Base-by-base conservation (phyloP, 1,140 invertebrate species). In the Ectropis grisescens region DNA sequence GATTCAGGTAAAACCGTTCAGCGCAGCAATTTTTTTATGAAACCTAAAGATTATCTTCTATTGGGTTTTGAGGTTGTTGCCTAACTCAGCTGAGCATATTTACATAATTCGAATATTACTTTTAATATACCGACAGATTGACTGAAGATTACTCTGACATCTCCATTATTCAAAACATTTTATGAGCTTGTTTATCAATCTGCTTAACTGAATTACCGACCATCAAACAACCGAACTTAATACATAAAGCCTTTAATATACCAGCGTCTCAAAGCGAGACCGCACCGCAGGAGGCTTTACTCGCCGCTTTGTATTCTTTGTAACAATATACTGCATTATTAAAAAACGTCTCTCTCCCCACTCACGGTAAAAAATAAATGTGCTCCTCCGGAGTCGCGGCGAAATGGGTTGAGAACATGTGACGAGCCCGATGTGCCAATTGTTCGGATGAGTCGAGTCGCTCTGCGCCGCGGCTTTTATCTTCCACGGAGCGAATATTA, bases 281-380 rank as follows among this genome's bases (percentile, higher is more conserved):
- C 27, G 22, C 41, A 29, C 35, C 41, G 35, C 41, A 27, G 37
- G 40, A 43, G 40, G 44, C 45, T 46, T 41, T 46, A 47, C 38
- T 45, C 37, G 39, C 37, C 54, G 49, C 59, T 64, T 60, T 65
- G 62, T 57, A 47, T 58, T 69, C 58, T 64, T 64, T 72, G 59
- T 69, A 56, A 64, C 65, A 56, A 58, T 57, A 58, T 52, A 53
- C 47, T 71, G 56, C 56, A 71, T 75, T 71, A 71, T 75, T 69
- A 67, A 75, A n/a, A 45, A 41, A 45, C 37, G 48, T 55, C 52
- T 55, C 47, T 50, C 49, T 45, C 47, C 44, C 29, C 24, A 41
- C 34, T 45, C 35, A 34, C 48, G 47, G 50, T 61, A 58, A 65
- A 67, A 67, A 62, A 60, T 61, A 56, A 64, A 66, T 57, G 58